Conservation (phyloP, 2,888 invertebrate species). For the Choreutis nemorana region DNA sequence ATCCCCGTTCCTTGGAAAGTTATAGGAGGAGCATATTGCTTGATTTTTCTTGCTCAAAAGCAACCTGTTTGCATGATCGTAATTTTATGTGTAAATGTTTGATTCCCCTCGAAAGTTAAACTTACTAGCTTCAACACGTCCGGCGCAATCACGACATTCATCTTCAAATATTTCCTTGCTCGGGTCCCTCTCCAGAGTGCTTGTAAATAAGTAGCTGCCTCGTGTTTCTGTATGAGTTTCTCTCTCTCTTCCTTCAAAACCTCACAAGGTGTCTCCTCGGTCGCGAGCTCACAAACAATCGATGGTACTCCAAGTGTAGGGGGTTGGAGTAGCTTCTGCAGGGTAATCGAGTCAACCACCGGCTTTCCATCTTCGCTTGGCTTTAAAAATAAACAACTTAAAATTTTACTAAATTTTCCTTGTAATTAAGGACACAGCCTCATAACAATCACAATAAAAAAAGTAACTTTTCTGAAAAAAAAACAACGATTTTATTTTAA, state of each 20-base stretch:
- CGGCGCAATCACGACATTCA: conserved; percentile 18
- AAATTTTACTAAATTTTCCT: not conserved
- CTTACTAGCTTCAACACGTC: conserved; percentile 38
- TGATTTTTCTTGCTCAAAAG: no score
- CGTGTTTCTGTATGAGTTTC: conserved; percentile 29
- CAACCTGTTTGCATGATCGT: no score
- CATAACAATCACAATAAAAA: not conserved
- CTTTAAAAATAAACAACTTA: not conserved
- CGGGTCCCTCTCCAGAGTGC: conserved; percentile 44
- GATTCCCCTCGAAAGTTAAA: no score
- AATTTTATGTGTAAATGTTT: no score
- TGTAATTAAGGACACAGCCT: not conserved
- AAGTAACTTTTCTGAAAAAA: not conserved
- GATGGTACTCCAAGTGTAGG: conserved; percentile 21
- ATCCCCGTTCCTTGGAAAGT: no score
- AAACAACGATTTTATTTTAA: not conserved
- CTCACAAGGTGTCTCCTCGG: conserved; percentile 35
- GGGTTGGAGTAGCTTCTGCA: conserved; percentile 21
- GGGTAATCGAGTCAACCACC: conserved; percentile 18
- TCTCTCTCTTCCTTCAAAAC: conserved; percentile 37
- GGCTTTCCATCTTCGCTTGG: conserved; percentile 12
- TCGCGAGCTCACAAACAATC: conserved; percentile 37
- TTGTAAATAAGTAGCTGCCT: conserved; percentile 43
- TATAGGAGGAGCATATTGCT: no score
- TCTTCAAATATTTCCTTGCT: conserved; percentile 31